These are phyloP conservation scores for Vanessa cardui DNA, from an alignment of 2,888 invertebrate genomes.

Conservation along the genomic window DNA sequence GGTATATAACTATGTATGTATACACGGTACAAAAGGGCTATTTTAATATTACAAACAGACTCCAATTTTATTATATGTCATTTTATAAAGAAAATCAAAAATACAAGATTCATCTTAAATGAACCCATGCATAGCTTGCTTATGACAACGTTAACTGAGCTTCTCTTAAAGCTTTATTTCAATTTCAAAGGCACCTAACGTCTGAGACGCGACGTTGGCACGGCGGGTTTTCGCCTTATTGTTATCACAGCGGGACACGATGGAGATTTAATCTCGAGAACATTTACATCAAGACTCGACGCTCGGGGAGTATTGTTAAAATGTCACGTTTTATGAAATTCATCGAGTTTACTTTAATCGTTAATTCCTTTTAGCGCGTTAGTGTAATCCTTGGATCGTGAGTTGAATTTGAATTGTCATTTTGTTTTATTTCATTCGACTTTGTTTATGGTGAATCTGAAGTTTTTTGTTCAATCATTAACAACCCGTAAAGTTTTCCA, in stretches of 20 bases:
- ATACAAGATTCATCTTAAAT: background rate
- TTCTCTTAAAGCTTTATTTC: conserved; percentile 26
- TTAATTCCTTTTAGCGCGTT: conserved; percentile 10
- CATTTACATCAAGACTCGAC: conserved; percentile 23
- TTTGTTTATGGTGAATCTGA: background rate
- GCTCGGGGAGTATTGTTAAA: conserved; percentile 8
- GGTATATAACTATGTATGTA: too few species aligned
- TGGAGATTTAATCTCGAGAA: conserved; percentile 29
- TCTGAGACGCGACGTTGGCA: conserved; percentile 3
- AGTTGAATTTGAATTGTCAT: background rate
- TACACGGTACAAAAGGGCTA: too few species aligned
- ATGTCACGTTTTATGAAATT: conserved; percentile 16
- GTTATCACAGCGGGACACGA: conserved; percentile 27
- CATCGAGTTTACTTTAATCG: conserved; percentile 11
- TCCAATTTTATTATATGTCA: too few species aligned
- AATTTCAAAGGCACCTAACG: conserved; percentile 22
- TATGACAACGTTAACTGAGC: conserved; percentile 4
- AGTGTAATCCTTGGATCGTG: background rate
- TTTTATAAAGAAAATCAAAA: too few species aligned
- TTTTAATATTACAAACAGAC: too few species aligned
- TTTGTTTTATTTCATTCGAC: background rate
- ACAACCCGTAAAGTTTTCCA: too few species aligned
- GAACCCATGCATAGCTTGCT: conserved; percentile 3
- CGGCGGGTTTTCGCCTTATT: conserved; percentile 18
- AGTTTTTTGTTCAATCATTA: background rate